Evolutionary conservation across 2,113 vertebrate species (phyloP).

Genomic region (Myodes glareolus): DNA sequence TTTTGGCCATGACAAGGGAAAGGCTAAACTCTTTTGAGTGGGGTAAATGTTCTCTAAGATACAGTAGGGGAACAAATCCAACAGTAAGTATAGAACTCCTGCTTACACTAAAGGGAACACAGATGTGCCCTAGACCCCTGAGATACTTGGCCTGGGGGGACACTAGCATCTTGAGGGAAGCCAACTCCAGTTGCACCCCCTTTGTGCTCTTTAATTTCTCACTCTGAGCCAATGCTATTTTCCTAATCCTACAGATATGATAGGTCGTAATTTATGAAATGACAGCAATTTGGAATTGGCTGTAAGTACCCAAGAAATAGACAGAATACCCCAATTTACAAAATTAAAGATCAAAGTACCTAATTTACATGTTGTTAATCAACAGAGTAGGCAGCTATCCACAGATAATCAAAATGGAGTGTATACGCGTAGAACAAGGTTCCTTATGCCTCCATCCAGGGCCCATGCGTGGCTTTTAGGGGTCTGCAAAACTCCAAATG

Average conservation of each 20-base stretch:
- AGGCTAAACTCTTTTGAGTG: neutral
- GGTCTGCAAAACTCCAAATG: neutral
- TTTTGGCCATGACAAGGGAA: rapidly evolving
- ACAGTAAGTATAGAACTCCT: neutral
- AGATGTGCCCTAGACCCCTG: neutral
- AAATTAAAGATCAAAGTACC: constrained; percentile 60
- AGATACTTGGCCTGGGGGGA: rapidly evolving
- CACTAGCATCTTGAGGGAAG: too few relatives aligned
- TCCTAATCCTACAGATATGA: neutral
- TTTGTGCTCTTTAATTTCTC: neutral
- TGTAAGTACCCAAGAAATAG: neutral
- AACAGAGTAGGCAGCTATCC: neutral
- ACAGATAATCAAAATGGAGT: neutral
- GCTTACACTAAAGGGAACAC: neutral
- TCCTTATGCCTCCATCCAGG: neutral
- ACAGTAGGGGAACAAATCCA: neutral
- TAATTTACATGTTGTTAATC: constrained; percentile 51
- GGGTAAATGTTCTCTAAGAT: neutral
- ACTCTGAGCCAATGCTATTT: neutral
- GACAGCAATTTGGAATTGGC: constrained; percentile 53
- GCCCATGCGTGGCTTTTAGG: rapidly evolving
- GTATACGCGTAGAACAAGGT: neutral
- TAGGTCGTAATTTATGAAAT: constrained; percentile 40
- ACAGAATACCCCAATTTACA: constrained; percentile 11
- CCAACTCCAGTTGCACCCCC: rapidly evolving